Evolutionary conservation across 2,888 invertebrate species (phyloP).

Genomic region (Blastobasis lacticolella): DNA sequence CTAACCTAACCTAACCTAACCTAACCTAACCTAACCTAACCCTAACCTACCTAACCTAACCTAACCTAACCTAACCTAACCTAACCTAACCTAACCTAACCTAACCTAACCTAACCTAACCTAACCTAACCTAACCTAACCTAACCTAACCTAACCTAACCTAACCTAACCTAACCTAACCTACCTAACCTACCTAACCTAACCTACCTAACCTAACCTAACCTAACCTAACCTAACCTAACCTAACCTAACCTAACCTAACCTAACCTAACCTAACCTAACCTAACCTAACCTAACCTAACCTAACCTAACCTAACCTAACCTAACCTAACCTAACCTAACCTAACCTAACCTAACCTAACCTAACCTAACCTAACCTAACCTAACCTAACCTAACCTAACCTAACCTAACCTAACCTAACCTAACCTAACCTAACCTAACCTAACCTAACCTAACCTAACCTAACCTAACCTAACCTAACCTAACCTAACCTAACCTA

Average conservation of each 20-base stretch:
- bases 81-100: constrained; percentile 12
- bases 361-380: constrained; percentile 10
- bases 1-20: constrained; percentile 10
- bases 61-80: constrained; percentile 15
- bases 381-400: constrained; percentile 9
- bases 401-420: constrained; percentile 12
- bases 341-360: constrained; percentile 6
- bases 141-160: constrained; percentile 13
- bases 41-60: constrained; percentile 12
- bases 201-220: constrained; percentile 10
- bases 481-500: constrained; percentile 13
- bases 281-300: constrained; percentile 12
- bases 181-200: constrained; percentile 11
- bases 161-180: constrained; percentile 12
- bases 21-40: constrained; percentile 11
- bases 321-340: constrained; percentile 10
- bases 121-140: constrained; percentile 12
- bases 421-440: constrained; percentile 12
- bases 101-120: constrained; percentile 12
- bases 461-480: constrained; percentile 13
- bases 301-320: constrained; percentile 11
- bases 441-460: constrained; percentile 13
- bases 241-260: constrained; percentile 13
- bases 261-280: constrained; percentile 12
- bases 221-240: constrained; percentile 3